Percentiles rank a stretch among this genome's conserved stretches.
Evolutionary conservation across 2,888 invertebrate genomes (phyloP).

Genomic region (Pandemis corylana): DNA sequence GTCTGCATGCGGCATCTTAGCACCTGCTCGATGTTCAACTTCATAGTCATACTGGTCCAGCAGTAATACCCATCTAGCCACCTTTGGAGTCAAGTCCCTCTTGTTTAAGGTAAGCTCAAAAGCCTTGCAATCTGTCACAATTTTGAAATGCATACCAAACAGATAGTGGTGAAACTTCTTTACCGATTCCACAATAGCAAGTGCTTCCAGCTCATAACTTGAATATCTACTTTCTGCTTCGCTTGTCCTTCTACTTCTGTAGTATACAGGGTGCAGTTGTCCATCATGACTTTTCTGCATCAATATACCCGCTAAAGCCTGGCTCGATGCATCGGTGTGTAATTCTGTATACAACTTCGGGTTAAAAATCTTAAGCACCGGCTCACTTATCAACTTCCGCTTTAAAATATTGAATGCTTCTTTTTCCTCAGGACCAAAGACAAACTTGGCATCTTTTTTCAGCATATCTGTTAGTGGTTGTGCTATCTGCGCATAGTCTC

Average conservation of each 20-base stretch:
- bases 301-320: no score
- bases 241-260: conserved; percentile 39
- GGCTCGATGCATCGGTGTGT: neutral
- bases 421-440: no score
- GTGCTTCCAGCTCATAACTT: conserved; percentile 40
- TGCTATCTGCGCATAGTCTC: conserved; percentile 43
- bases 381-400: conserved; percentile 5
- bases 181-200: conserved; percentile 40
- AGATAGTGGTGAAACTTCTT: conserved; percentile 42
- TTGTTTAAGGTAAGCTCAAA: conserved; percentile 24
- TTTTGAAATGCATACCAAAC: conserved; percentile 40
- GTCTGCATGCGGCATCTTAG: neutral
- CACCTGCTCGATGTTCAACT: neutral
- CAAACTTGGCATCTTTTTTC: neutral
- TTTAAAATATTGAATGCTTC: neutral
- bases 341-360: conserved; percentile 10
- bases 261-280: conserved; percentile 35
- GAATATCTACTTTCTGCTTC: conserved; percentile 13
- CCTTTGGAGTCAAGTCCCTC: neutral
- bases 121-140: conserved; percentile 42
- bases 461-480: conserved; percentile 42
- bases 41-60: neutral
- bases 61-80: neutral
- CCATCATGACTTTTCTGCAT: no score
- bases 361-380: conserved; percentile 16